Evolutionary conservation across 2,797 vertebrate species (phyloP).

Genomic region (Pempheris klunzingeri): DNA sequence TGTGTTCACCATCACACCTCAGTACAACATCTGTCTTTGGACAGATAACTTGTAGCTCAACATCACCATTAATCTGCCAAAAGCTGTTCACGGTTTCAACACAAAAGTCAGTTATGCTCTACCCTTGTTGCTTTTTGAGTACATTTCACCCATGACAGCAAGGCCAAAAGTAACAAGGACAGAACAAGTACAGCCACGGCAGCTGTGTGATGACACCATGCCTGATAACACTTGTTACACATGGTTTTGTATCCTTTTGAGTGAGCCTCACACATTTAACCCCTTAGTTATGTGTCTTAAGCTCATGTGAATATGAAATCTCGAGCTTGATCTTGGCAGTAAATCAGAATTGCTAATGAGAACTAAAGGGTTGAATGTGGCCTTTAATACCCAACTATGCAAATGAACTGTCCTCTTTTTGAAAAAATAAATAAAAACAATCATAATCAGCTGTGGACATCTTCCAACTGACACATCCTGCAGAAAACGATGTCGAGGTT

Average conservation of each 20-base stretch:
- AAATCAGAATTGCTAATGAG: not conserved
- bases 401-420: not conserved
- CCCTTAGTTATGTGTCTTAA: not conserved
- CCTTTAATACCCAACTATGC: not conserved
- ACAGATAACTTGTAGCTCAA: not conserved
- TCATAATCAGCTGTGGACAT: too few species aligned
- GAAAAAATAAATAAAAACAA: too few species aligned
- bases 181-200: conserved; percentile 8
- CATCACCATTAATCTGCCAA: not conserved
- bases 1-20: not conserved
- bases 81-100: not conserved
- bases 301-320: not conserved
- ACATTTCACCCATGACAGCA: too few species aligned
- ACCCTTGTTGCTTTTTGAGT: too few species aligned
- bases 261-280: not conserved
- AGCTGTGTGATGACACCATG: conserved; percentile 2
- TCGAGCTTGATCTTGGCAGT: not conserved
- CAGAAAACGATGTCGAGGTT: too few species aligned
- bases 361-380: not conserved
- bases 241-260: not conserved
- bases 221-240: not conserved
- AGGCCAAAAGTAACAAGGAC: too few species aligned
- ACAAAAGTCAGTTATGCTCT: not conserved
- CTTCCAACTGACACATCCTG: too few species aligned
- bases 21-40: not conserved